Evolutionary conservation across 1,140 invertebrate genomes (phyloP).

Genomic region (Trichonephila clavata): DNA sequence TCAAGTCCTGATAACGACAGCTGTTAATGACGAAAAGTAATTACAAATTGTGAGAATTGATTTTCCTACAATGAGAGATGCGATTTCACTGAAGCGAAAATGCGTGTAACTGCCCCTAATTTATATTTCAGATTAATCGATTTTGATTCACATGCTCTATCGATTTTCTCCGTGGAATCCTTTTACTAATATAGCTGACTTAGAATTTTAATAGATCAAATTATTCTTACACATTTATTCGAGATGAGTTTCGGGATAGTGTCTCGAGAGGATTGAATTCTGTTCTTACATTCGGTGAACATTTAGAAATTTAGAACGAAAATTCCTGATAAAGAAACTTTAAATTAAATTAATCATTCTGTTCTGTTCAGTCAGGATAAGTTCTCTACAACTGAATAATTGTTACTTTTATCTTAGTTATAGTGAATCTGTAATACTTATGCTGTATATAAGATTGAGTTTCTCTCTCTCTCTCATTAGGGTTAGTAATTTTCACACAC

Average conservation of each 20-base stretch:
- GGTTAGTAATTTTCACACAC: too few species aligned
- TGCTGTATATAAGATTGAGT: too few species aligned
- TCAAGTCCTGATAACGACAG: conserved; percentile 37
- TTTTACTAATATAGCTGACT: neutral
- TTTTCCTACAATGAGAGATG: conserved; percentile 32
- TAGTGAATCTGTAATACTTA: neutral
- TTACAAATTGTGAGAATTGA: conserved; percentile 30
- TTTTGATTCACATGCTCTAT: conserved; percentile 26
- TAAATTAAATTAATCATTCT: neutral
- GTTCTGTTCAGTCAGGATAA: neutral
- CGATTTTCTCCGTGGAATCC: conserved; percentile 24
- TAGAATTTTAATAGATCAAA: neutral
- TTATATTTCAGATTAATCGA: conserved; percentile 47
- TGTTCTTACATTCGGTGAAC: neutral
- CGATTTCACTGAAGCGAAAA: conserved; percentile 25
- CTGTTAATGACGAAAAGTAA: conserved; percentile 49
- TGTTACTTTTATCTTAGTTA: neutral
- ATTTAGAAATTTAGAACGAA: neutral
- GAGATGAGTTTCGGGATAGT: neutral
- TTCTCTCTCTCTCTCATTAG: too few species aligned
- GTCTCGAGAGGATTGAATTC: neutral
- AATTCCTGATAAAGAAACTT: neutral
- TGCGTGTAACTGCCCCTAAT: conserved; percentile 45
- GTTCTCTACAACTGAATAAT: neutral
- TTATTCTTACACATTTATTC: neutral